Conservation (phyloP, 1,140 invertebrate species). For the Caenorhabditis tropicalis region DNA sequence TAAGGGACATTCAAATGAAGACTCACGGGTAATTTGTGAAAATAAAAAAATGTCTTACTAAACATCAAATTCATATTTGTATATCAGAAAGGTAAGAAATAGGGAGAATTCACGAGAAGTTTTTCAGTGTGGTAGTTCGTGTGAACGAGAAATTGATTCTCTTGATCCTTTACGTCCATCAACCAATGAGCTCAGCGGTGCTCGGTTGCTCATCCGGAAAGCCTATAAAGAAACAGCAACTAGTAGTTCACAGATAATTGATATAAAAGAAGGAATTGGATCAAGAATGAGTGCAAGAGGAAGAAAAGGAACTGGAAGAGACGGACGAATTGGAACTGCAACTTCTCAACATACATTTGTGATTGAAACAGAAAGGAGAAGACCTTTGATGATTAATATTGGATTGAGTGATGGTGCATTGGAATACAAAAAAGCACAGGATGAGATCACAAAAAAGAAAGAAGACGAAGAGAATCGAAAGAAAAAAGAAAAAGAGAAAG, state of each 20-base stretch:
- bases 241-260: background rate
- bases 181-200: conserved; percentile 41
- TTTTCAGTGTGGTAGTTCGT: conserved; percentile 27
- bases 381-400: conserved; percentile 16
- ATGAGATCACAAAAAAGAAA: background rate
- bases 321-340: conserved; percentile 14
- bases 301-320: conserved; percentile 29
- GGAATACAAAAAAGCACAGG: conserved; percentile 34
- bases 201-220: conserved; percentile 36
- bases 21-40: too few relatives aligned
- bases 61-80: too few relatives aligned
- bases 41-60: too few relatives aligned
- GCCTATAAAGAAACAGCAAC: conserved; percentile 24
- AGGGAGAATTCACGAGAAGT: too few relatives aligned
- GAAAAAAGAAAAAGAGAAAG: conserved; percentile 36
- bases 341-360: conserved; percentile 43
- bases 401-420: conserved; percentile 31
- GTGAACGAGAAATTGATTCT: conserved; percentile 47
- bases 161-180: conserved; percentile 32
- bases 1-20: too few relatives aligned
- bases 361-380: conserved; percentile 29
- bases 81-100: too few relatives aligned
- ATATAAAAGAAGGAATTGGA: conserved; percentile 1
- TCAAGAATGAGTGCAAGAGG: background rate
- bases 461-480: conserved; percentile 24